Evolutionary conservation across 2,113 vertebrate species (phyloP).

Genomic region (Leucopsar rothschildi): DNA sequence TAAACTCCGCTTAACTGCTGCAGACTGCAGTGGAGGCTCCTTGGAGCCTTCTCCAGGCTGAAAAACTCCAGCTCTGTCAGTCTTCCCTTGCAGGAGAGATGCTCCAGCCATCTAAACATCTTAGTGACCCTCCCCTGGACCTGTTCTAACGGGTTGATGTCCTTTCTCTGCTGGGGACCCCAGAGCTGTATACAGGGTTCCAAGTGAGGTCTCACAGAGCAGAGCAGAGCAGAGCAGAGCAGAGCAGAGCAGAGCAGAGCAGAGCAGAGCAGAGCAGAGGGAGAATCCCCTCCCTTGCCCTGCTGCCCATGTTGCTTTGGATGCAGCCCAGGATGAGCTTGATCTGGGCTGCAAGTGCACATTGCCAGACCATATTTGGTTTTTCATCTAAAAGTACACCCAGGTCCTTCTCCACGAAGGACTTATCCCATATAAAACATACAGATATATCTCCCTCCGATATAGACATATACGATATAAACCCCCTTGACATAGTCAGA

Average conservation of each 20-base stretch:
- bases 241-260: not conserved
- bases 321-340: not conserved
- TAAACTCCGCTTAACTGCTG: not conserved
- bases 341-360: accelerated
- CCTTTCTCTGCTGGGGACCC: not conserved
- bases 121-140: not conserved
- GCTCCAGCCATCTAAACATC: not conserved
- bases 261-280: not conserved
- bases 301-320: accelerated
- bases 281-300: accelerated
- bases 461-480: not conserved
- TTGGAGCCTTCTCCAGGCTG: not conserved
- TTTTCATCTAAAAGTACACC: not conserved
- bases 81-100: not conserved
- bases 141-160: not conserved
- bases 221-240: not conserved
- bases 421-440: not conserved
- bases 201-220: not conserved
- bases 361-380: not conserved
- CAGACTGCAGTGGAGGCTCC: not conserved
- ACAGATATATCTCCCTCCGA: not conserved
- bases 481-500: not conserved
- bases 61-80: not conserved
- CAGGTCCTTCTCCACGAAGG: not conserved
- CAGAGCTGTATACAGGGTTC: not conserved